Conservation (phyloP, 2,888 invertebrate genomes). For the Campoplex capitator region DNA sequence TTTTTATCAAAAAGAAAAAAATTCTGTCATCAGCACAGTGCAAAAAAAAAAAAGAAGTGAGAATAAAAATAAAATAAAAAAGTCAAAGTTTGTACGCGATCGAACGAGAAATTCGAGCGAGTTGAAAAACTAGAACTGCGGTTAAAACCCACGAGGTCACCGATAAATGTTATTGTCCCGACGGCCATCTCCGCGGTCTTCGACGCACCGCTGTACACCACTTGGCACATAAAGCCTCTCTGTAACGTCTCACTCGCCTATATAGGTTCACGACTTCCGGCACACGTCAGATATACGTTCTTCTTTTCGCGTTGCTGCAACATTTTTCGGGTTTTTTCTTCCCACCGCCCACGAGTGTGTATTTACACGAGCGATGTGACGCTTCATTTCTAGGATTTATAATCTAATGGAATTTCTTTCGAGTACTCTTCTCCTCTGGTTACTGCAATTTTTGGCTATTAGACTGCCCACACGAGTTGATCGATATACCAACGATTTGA, state of each 20-base stretch:
- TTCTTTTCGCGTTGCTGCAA: conserved; percentile 51
- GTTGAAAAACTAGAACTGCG: conserved; percentile 63
- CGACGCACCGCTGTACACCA: conserved; percentile 17
- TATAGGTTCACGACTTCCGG: conserved; percentile 76
- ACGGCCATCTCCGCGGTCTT: conserved; percentile 76
- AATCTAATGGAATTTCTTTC: too few species aligned
- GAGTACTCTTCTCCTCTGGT: too few species aligned
- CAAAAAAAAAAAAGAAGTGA: background rate
- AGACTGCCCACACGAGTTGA: too few species aligned
- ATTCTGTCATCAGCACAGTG: background rate
- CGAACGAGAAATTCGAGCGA: conserved; percentile 20
- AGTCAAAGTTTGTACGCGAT: background rate
- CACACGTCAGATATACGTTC: conserved; percentile 73
- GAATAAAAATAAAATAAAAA: conserved; percentile 1
- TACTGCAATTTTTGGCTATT: too few species aligned
- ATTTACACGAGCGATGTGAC: background rate
- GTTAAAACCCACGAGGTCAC: conserved; percentile 75
- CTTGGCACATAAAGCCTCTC: background rate
- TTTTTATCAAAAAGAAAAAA: too few species aligned
- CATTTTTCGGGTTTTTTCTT: conserved; percentile 49
- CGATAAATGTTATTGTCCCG: conserved; percentile 80
- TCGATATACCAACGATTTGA: too few species aligned
- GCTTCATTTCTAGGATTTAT: background rate
- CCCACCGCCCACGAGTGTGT: background rate
- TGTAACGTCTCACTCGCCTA: background rate